Conservation (phyloP, 1,140 invertebrate genomes). For the Sminthurinus signatus region DNA sequence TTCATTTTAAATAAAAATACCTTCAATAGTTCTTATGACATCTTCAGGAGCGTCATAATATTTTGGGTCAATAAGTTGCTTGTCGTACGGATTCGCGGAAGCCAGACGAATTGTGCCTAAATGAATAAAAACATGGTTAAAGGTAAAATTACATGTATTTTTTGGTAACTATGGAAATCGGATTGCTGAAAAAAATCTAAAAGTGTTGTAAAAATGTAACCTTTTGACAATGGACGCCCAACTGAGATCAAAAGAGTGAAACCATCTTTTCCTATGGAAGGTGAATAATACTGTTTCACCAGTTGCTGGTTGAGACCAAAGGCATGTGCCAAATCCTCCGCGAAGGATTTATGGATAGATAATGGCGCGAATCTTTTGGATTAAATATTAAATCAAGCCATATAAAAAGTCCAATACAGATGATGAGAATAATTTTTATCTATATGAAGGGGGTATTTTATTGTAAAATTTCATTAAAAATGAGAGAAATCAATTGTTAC, state of each 20-base stretch:
- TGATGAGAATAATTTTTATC: no score
- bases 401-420: no score
- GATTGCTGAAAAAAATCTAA: no score
- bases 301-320: conserved; percentile 22
- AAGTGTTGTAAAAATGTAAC: no score
- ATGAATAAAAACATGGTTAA: no score
- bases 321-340: conserved; percentile 8
- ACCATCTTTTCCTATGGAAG: conserved; percentile 25
- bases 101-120: conserved; percentile 11
- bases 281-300: conserved; percentile 17
- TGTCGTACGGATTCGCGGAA: not conserved
- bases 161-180: no score
- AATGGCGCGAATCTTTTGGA: not conserved
- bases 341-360: conserved; percentile 1
- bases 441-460: no score
- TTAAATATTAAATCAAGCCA: no score
- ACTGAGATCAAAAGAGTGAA: conserved; percentile 10
- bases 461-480: no score
- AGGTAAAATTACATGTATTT: no score
- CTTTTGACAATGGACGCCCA: conserved; percentile 13
- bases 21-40: conserved; percentile 41
- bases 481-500: no score
- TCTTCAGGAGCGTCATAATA: conserved; percentile 40
- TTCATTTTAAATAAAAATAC: not conserved
- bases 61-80: conserved; percentile 20